phyloP scores from a whole-genome alignment of 2,888 invertebrate species.

The Eustalomyia histrio region DNA sequence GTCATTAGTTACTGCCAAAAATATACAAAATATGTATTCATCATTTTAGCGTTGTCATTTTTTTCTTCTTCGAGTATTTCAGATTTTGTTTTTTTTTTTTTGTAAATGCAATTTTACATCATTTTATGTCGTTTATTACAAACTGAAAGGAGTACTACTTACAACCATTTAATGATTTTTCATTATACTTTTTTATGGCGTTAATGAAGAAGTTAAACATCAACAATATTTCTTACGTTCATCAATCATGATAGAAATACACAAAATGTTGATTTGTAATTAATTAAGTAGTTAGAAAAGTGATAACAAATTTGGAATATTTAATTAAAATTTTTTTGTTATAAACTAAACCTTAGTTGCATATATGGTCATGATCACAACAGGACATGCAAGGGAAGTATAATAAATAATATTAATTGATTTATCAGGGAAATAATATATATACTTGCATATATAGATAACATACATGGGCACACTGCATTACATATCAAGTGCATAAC shows the following conservation, averaged over 20 bases:
- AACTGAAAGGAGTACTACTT: constrained; percentile 16
- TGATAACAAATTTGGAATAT: not conserved
- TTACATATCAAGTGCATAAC: too few species aligned
- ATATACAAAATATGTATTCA: constrained; percentile 41
- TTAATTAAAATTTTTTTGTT: not conserved
- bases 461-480: too few species aligned
- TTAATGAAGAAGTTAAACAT: constrained; percentile 54
- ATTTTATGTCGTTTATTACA: constrained; percentile 6
- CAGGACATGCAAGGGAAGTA: not conserved
- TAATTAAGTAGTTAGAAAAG: not conserved
- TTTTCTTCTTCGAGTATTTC: constrained; percentile 10
- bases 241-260: constrained; percentile 32
- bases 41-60: constrained; percentile 15
- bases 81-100: not conserved
- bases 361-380: not conserved
- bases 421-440: too few species aligned
- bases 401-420: too few species aligned
- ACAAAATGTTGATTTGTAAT: constrained; percentile 6
- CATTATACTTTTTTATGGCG: constrained; percentile 44
- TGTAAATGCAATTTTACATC: not conserved
- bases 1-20: constrained; percentile 58
- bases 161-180: constrained; percentile 41
- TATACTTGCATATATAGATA: too few species aligned
- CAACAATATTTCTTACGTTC: constrained; percentile 7
- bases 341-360: not conserved